Percentiles rank a stretch among this genome's conserved stretches.
phyloP scores from a whole-genome alignment of 2,113 vertebrate species.

The Myotis lucifugus region DNA sequence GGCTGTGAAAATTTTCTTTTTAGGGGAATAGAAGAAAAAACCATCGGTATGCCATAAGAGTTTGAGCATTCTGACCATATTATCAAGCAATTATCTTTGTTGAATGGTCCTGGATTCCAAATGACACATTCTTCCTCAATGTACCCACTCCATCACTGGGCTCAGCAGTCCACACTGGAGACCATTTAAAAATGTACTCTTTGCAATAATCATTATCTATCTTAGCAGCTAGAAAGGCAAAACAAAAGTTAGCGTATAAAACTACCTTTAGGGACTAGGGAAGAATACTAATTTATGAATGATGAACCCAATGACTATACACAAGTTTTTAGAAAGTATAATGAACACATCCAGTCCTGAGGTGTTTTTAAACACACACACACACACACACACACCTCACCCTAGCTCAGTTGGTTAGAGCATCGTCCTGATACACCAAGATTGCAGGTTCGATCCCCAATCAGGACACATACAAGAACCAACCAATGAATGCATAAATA shows the following conservation, averaged over 20 bases:
- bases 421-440: neutral
- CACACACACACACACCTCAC: neutral
- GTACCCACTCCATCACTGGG: slow-evolving; percentile 48
- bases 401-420: neutral
- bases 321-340: neutral
- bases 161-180: slow-evolving; percentile 28
- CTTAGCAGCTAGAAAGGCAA: slow-evolving; percentile 75
- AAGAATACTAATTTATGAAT: neutral
- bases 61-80: slow-evolving; percentile 46
- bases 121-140: slow-evolving; percentile 45
- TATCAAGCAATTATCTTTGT: slow-evolving; percentile 47
- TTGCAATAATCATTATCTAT: slow-evolving; percentile 60
- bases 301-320: slow-evolving; percentile 1
- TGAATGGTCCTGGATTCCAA: slow-evolving; percentile 51
- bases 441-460: neutral
- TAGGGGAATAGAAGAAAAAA: neutral
- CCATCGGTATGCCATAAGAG: neutral
- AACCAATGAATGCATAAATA: neutral
- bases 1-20: neutral
- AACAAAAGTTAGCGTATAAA: slow-evolving; percentile 64
- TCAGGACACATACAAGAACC: neutral
- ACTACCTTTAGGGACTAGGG: neutral
- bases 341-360: neutral
- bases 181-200: slow-evolving; percentile 38
- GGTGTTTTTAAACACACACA: neutral